Evolutionary conservation across 2,113 vertebrate genomes (phyloP).

Genomic region (Platichthys flesus): DNA sequence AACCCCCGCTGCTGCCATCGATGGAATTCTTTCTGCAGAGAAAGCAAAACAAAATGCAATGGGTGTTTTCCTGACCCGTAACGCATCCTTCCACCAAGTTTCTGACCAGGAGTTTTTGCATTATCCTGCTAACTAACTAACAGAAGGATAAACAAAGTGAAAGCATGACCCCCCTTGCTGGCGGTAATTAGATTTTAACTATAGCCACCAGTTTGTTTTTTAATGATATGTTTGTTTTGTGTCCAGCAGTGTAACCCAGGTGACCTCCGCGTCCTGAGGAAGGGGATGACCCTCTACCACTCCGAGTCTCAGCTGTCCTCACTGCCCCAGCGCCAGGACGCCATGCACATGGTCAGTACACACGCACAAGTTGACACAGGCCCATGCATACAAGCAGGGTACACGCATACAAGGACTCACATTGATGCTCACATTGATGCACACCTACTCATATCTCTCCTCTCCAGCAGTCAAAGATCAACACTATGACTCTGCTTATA

Average conservation of each 20-base stretch:
- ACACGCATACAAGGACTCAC: neutral
- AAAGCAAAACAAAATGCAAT: too few relatives aligned
- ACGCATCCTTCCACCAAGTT: too few relatives aligned
- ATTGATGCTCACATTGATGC: neutral
- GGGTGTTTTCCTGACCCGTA: too few relatives aligned
- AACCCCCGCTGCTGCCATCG: too few relatives aligned
- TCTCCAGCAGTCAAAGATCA: neutral
- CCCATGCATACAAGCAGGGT: neutral
- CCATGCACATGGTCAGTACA: slow-evolving; percentile 89
- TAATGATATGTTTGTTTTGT: slow-evolving; percentile 24
- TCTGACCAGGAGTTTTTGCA: too few relatives aligned
- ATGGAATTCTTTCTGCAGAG: too few relatives aligned
- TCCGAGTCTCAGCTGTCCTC: slow-evolving; percentile 94
- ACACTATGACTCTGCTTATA: neutral
- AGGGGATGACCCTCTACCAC: slow-evolving; percentile 92
- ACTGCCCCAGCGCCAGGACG: slow-evolving; percentile 90
- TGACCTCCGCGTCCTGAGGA: slow-evolving; percentile 90
- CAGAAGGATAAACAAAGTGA: too few relatives aligned
- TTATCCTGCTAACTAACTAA: too few relatives aligned
- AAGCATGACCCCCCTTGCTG: too few relatives aligned
- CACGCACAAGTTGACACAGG: slow-evolving; percentile 15
- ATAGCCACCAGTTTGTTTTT: too few relatives aligned
- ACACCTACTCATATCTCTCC: neutral
- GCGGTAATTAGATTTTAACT: too few relatives aligned
- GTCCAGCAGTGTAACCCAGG: slow-evolving; percentile 86